Conservation (phyloP, 2,113 vertebrate species). For the Mugil cephalus region DNA sequence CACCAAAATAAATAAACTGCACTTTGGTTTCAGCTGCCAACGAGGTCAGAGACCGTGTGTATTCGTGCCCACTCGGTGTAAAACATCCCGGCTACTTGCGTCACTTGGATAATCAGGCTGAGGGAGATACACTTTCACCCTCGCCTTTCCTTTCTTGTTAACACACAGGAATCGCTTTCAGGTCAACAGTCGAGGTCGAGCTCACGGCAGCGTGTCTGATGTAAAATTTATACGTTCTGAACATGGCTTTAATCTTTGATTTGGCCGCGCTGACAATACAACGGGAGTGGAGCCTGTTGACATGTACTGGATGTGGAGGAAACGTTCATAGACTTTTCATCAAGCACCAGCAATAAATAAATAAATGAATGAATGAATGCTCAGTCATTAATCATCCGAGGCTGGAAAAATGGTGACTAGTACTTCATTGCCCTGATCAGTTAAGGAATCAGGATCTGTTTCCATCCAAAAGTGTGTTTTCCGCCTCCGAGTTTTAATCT, state of each 20-base stretch:
- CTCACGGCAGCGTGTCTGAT: slow-evolving; percentile 29
- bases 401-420: no score
- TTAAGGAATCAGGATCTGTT: no score
- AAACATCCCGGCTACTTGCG: slow-evolving; percentile 67
- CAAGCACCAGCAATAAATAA: no score
- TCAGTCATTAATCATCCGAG: no score
- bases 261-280: slow-evolving; percentile 16
- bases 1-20: no score
- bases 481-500: no score
- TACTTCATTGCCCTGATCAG: no score
- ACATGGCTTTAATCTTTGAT: slow-evolving; percentile 46
- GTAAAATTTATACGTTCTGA: slow-evolving; percentile 56
- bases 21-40: no score
- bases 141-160: slow-evolving; percentile 54
- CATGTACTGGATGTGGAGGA: background rate
- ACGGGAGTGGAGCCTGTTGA: background rate
- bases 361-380: no score
- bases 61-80: slow-evolving; percentile 46
- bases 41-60: background rate
- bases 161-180: slow-evolving; percentile 57
- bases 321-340: no score
- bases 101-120: slow-evolving; percentile 61
- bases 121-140: slow-evolving; percentile 59
- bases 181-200: slow-evolving; percentile 38
- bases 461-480: no score